phyloP scores from a whole-genome alignment of 2,113 vertebrate species.

The Lycaon pictus region DNA sequence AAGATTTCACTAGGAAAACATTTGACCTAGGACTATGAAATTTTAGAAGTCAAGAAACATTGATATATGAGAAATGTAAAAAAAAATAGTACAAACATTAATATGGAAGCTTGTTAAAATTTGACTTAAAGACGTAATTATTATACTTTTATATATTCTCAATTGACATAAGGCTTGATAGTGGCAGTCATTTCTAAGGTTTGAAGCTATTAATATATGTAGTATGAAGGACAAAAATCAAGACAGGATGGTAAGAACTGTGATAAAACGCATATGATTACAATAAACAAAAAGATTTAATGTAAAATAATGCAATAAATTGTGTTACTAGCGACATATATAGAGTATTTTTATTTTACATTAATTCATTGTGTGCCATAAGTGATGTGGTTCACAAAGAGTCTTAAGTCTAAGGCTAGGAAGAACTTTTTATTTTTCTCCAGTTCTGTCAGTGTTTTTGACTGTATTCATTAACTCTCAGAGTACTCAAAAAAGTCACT shows the following conservation, averaged over 20 bases:
- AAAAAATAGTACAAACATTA: not conserved
- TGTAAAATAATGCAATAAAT: not conserved
- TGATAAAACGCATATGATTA: not conserved
- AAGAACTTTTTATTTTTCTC: not conserved
- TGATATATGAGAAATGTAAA: not conserved
- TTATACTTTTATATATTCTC: not conserved
- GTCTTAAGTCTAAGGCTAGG: not conserved
- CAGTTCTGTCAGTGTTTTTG: not conserved
- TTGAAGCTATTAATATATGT: not conserved
- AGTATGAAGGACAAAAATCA: not conserved
- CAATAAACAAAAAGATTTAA: not conserved
- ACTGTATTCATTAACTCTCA: not conserved
- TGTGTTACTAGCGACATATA: not conserved
- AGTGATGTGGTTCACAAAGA: not conserved
- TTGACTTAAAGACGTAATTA: not conserved
- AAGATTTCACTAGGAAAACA: not conserved
- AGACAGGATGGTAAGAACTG: not conserved
- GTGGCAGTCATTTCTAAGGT: not conserved
- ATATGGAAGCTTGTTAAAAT: not conserved
- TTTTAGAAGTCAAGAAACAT: not conserved
- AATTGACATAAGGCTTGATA: not conserved
- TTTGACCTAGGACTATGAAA: not conserved
- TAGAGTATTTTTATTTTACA: not conserved
- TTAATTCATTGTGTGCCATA: not conserved
- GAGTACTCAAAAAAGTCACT: not conserved